A percentile compares a stretch with the other conserved stretches of the same genome.
phyloP scores from a whole-genome alignment of 1,140 invertebrate genomes.

The Phenacoccus solenopsis region DNA sequence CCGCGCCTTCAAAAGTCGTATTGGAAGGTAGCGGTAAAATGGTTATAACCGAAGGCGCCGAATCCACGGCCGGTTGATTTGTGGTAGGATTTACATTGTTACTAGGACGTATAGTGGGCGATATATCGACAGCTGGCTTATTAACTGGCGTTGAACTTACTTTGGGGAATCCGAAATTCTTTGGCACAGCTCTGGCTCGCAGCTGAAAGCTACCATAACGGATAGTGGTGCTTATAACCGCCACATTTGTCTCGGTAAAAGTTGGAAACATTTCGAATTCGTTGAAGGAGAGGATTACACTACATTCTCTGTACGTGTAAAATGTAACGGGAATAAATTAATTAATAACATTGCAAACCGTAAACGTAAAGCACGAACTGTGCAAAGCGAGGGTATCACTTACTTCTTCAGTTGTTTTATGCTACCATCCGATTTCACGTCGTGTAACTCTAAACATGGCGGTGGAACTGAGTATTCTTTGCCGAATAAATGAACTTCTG shows the following conservation, averaged over 20 bases:
- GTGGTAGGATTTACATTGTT: not conserved
- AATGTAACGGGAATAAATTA: too few relatives aligned
- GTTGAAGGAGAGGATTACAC: not conserved
- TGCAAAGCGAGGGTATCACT: too few relatives aligned
- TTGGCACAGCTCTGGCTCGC: not conserved
- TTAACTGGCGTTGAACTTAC: not conserved
- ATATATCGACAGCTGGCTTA: not conserved
- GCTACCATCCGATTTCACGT: not conserved
- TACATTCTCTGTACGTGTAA: not conserved
- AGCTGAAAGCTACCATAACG: not conserved
- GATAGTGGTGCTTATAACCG: not conserved
- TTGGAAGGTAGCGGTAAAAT: not conserved
- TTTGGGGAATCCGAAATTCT: not conserved
- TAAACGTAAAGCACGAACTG: not conserved
- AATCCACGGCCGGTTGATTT: not conserved
- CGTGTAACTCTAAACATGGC: not conserved
- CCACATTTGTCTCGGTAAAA: not conserved
- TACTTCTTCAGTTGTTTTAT: not conserved
- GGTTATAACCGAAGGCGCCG: not conserved
- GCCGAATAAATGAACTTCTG: not conserved
- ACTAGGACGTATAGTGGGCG: not conserved
- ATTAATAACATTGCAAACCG: not conserved
- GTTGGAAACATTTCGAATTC: slow-evolving; percentile 6
- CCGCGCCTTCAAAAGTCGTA: not conserved
- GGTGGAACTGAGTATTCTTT: not conserved